Conservation (phyloP, 2,888 invertebrate genomes). For the Hetaerina titia region DNA sequence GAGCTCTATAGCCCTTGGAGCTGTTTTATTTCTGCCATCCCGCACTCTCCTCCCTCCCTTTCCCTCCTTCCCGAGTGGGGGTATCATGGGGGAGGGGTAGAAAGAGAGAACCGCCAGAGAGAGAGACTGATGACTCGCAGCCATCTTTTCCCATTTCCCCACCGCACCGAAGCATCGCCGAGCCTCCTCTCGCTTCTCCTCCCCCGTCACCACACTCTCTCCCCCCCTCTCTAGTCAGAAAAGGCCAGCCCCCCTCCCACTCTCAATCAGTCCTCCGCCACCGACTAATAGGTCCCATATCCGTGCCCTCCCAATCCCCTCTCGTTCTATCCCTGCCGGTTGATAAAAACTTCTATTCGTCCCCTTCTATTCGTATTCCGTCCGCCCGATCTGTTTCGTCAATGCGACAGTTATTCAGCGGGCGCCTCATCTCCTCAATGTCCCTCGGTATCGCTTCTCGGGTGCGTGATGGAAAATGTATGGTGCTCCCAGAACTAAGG, state of each 20-base stretch:
- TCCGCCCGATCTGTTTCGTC: not conserved
- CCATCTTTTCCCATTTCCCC: conserved; percentile 16
- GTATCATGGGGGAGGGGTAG: not conserved
- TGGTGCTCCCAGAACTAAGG: too few relatives aligned
- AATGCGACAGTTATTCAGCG: not conserved
- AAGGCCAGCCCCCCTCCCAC: not conserved
- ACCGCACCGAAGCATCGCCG: not conserved
- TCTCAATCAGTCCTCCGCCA: not conserved
- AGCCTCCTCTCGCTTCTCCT: not conserved
- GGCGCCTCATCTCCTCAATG: not conserved
- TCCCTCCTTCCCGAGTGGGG: not conserved
- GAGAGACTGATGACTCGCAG: conserved; percentile 56
- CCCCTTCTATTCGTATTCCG: not conserved
- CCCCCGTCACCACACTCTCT: not conserved
- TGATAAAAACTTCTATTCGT: not conserved
- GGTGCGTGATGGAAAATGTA: too few relatives aligned
- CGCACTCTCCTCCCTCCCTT: not conserved
- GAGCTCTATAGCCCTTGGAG: not conserved
- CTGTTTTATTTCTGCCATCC: conserved; percentile 58
- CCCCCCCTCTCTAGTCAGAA: not conserved
- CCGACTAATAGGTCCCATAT: not conserved
- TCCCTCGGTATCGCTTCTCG: not conserved
- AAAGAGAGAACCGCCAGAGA: conserved; percentile 21
- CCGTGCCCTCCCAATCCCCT: not conserved
- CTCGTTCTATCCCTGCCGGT: not conserved